Percentiles rank a stretch among this genome's conserved stretches.
phyloP scores from a whole-genome alignment of 1,140 invertebrate species.

The Gyrodactylus bullatarudis region DNA sequence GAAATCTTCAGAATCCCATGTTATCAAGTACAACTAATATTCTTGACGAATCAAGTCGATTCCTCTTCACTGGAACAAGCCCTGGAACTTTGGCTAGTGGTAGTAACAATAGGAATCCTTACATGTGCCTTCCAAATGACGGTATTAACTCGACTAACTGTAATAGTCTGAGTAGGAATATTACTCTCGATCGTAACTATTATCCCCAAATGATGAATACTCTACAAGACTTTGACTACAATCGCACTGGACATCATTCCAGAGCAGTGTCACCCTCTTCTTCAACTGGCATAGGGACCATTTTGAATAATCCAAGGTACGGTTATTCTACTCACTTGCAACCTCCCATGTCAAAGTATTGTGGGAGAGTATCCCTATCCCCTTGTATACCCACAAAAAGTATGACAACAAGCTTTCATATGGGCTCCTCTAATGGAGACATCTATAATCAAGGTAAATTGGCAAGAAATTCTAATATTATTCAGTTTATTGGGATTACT shows the following conservation, averaged over 20 bases:
- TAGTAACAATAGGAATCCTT: neutral
- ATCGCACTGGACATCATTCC: neutral
- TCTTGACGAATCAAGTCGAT: neutral
- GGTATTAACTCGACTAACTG: neutral
- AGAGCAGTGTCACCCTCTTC: neutral
- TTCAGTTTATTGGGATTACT: too few relatives aligned
- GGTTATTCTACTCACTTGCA: neutral
- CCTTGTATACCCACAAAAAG: neutral
- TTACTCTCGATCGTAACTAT: neutral
- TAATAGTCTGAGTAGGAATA: neutral
- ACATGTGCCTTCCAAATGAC: neutral
- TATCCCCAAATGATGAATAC: too few relatives aligned
- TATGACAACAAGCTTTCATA: neutral
- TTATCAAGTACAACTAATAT: neutral
- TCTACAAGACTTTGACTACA: neutral
- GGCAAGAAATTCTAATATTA: too few relatives aligned
- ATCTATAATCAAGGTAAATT: too few relatives aligned
- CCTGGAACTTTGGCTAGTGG: too few relatives aligned
- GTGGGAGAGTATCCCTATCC: neutral
- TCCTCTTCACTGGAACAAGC: neutral
- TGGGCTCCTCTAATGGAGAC: neutral
- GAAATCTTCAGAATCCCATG: neutral
- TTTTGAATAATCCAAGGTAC: neutral
- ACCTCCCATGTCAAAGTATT: neutral
- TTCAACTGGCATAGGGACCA: neutral